These are phyloP conservation scores for Protonemura montana DNA, from an alignment of 2,888 invertebrate species.

Conservation along the genomic window DNA sequence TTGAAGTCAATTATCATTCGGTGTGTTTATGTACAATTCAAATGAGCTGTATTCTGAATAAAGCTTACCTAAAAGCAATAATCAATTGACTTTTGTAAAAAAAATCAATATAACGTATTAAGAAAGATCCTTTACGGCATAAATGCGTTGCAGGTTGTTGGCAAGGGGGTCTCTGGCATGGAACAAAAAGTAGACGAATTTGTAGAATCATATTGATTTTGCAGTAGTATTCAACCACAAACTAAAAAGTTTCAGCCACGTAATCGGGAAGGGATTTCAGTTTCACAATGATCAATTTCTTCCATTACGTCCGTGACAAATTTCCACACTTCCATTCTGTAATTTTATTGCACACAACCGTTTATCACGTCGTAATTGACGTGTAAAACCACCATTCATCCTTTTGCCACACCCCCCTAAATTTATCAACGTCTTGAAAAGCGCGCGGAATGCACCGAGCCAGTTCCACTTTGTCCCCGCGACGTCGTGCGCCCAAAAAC, in stretches of 20 bases:
- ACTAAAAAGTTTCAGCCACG: background rate
- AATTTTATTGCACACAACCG: constrained; percentile 37
- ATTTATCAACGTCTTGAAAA: background rate
- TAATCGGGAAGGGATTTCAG: background rate
- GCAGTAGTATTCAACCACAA: too few relatives aligned
- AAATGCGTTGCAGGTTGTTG: too few relatives aligned
- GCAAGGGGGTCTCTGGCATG: too few relatives aligned
- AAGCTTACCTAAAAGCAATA: too few relatives aligned
- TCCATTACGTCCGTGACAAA: background rate
- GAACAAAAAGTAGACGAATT: too few relatives aligned
- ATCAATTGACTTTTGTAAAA: too few relatives aligned
- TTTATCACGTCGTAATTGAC: constrained; percentile 37
- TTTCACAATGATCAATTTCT: background rate
- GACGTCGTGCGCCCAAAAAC: constrained; percentile 41
- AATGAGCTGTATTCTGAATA: too few relatives aligned
- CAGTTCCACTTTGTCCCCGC: background rate
- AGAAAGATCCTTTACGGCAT: too few relatives aligned
- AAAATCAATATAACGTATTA: too few relatives aligned
- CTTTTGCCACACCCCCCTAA: constrained; percentile 20
- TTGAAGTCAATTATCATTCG: too few relatives aligned
- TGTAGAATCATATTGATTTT: too few relatives aligned
- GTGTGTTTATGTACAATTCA: too few relatives aligned
- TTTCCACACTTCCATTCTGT: background rate
- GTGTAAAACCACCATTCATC: constrained; percentile 35
- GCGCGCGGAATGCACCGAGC: constrained; percentile 23